These are phyloP conservation scores for Chaetodon trifasciatus DNA, from an alignment of 2,797 vertebrate species.

Conservation along the genomic window DNA sequence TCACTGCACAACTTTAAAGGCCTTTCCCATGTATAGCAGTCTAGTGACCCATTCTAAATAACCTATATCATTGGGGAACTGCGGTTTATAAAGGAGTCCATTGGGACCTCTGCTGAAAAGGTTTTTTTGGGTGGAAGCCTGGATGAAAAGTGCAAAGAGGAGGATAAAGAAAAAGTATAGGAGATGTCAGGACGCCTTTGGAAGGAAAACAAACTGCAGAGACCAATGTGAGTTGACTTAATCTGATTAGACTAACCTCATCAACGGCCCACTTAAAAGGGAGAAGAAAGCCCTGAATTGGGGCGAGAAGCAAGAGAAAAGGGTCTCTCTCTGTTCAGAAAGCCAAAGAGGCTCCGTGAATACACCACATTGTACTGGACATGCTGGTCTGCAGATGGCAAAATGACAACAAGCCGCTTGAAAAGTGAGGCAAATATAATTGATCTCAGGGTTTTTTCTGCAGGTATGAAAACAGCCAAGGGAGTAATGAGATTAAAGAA, in stretches of 20 bases:
- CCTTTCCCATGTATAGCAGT: slow-evolving; percentile 86
- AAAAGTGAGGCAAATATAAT: slow-evolving; percentile 88
- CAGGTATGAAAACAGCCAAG: slow-evolving; percentile 87
- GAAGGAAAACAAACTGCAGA: slow-evolving; percentile 92
- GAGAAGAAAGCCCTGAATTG: slow-evolving; percentile 89
- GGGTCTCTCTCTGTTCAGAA: slow-evolving; percentile 84
- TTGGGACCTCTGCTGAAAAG: slow-evolving; percentile 89
- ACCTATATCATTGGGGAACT: slow-evolving; percentile 87
- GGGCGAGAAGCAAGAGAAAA: slow-evolving; percentile 82
- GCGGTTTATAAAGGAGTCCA: slow-evolving; percentile 89
- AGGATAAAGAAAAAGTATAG: slow-evolving; percentile 90
- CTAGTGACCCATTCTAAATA: slow-evolving; percentile 94
- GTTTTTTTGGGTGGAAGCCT: slow-evolving; percentile 81
- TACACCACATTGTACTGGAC: slow-evolving; percentile 88
- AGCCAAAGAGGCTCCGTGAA: slow-evolving; percentile 86
- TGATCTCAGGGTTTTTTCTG: slow-evolving; percentile 76
- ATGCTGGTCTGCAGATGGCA: slow-evolving; percentile 92
- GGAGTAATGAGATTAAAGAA: slow-evolving; percentile 86
- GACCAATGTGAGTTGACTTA: slow-evolving; percentile 94
- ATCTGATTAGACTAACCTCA: slow-evolving; percentile 98
- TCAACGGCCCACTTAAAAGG: slow-evolving; percentile 91
- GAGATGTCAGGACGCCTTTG: slow-evolving; percentile 90
- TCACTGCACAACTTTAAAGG: slow-evolving; percentile 90
- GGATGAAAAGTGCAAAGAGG: slow-evolving; percentile 89
- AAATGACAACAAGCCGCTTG: slow-evolving; percentile 89